phyloP scores from a whole-genome alignment of 1,140 invertebrate species.

The Marisa cornuarietis region DNA sequence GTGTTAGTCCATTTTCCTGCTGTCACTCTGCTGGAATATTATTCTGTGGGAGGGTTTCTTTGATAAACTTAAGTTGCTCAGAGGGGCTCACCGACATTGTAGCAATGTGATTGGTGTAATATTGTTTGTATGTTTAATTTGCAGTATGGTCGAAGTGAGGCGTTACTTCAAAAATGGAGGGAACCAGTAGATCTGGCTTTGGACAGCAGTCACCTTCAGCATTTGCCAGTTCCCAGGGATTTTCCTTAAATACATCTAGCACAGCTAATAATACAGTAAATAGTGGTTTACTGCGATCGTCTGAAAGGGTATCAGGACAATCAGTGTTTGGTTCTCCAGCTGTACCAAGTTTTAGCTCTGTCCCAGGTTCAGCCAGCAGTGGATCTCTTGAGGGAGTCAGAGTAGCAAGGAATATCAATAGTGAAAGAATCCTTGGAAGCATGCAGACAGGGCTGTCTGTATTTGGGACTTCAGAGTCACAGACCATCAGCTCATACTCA shows the following conservation, averaged over 20 bases:
- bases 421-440: neutral
- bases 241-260: neutral
- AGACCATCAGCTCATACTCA: neutral
- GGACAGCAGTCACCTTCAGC: conserved; percentile 10
- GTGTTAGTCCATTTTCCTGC: no score
- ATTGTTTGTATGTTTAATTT: no score
- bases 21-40: no score
- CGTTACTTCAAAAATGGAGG: no score
- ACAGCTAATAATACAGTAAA: neutral
- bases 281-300: no score
- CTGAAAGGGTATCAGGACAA: neutral
- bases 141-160: no score
- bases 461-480: neutral
- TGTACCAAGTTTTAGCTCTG: neutral
- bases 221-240: neutral
- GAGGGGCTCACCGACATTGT: no score
- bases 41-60: no score
- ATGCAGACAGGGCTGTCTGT: neutral
- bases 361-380: neutral
- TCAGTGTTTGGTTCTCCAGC: neutral
- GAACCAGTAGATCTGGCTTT: conserved; percentile 5
- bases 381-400: neutral
- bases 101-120: no score
- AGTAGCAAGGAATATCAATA: neutral
- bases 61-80: no score